Conservation (phyloP, 2,888 invertebrate genomes). For the Cataglyphis livida region DNA sequence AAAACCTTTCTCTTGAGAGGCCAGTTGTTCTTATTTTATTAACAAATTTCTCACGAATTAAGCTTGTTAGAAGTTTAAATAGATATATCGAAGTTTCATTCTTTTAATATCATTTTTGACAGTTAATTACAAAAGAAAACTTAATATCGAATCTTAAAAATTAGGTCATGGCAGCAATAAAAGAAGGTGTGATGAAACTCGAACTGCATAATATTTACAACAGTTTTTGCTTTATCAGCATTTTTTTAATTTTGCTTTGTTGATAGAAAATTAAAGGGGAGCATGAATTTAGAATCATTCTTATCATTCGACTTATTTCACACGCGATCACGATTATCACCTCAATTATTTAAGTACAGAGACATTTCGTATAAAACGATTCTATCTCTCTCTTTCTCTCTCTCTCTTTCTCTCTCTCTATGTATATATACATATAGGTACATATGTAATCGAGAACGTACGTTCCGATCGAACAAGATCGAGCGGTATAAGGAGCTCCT, state of each 20-base stretch:
- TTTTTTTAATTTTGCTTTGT: neutral
- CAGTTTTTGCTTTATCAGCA: slow-evolving; percentile 31
- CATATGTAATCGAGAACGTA: slow-evolving; percentile 1
- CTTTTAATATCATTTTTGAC: neutral
- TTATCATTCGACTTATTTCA: neutral
- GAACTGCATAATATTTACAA: neutral
- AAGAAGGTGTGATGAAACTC: slow-evolving; percentile 7
- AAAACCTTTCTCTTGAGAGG: neutral
- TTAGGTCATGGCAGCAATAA: slow-evolving; percentile 8
- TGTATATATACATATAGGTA: neutral
- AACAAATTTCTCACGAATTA: neutral
- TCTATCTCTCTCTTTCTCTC: neutral
- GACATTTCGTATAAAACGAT: no score
- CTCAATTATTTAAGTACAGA: neutral
- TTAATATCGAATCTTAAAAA: neutral
- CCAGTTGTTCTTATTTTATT: neutral
- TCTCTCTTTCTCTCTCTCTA: neutral
- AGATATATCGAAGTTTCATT: slow-evolving; percentile 32
- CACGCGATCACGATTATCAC: neutral
- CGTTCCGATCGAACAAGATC: slow-evolving; percentile 54
- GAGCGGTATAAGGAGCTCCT: slow-evolving; percentile 23
- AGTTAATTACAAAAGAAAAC: neutral
- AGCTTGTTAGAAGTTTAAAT: neutral
- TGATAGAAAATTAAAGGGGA: neutral
- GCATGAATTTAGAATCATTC: neutral